These are phyloP conservation scores for Centropus bengalensis DNA, from an alignment of 2,113 vertebrate genomes.

Conservation along the genomic window DNA sequence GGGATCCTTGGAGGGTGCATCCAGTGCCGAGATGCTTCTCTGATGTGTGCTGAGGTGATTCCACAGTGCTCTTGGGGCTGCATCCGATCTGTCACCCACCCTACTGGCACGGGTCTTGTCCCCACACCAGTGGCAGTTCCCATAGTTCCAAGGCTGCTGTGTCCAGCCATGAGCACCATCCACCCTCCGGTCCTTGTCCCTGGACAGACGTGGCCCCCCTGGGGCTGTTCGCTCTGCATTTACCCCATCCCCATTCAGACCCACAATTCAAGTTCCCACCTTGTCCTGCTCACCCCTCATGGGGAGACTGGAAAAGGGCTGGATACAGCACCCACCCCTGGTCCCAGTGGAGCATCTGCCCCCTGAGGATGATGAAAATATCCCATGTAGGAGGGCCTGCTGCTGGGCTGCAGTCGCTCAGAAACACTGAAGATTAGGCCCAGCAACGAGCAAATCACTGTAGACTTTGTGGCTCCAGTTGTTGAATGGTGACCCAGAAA, in stretches of 20 bases:
- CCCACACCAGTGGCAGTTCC: not conserved
- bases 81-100: too few relatives aligned
- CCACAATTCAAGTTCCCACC: fast-evolving
- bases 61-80: not conserved
- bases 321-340: not conserved
- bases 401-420: not conserved
- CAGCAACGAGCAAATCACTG: not conserved
- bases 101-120: fast-evolving
- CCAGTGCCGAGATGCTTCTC: not conserved
- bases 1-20: not conserved
- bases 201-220: not conserved
- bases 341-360: not conserved
- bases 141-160: fast-evolving
- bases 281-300: fast-evolving
- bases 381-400: not conserved
- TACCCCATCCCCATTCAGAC: not conserved
- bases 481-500: constrained; percentile 3
- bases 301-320: not conserved
- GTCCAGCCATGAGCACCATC: fast-evolving
- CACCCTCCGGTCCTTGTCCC: fast-evolving
- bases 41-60: not conserved
- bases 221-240: not conserved
- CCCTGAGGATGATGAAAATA: not conserved
- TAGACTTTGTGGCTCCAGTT: not conserved
- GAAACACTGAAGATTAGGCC: not conserved